phyloP scores from a whole-genome alignment of 2,797 vertebrate genomes.

The Epinephelus awoara region DNA sequence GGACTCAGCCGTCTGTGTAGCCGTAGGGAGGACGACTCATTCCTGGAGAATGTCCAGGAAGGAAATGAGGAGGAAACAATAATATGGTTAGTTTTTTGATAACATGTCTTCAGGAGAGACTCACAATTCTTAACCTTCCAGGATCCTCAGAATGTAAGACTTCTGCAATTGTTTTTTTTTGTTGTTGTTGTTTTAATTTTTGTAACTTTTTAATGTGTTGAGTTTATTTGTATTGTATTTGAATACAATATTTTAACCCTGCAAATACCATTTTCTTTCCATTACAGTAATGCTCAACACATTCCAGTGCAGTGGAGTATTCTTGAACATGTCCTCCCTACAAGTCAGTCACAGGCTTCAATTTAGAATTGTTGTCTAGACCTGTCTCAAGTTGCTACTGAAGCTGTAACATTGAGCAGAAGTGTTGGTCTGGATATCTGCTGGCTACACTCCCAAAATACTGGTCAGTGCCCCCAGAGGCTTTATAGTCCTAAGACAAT shows the following conservation, averaged over 20 bases:
- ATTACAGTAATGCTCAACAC: neutral
- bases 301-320: neutral
- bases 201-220: too few relatives aligned
- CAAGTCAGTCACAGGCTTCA: neutral
- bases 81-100: slow-evolving; percentile 15
- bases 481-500: too few relatives aligned
- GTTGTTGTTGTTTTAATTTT: too few relatives aligned
- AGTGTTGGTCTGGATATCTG: too few relatives aligned
- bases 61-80: slow-evolving; percentile 37
- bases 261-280: neutral
- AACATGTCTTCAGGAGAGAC: slow-evolving; percentile 4
- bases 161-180: neutral
- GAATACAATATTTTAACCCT: neutral
- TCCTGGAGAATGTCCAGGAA: slow-evolving; percentile 26
- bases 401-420: too few relatives aligned
- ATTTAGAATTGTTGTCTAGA: too few relatives aligned
- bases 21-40: slow-evolving; percentile 23
- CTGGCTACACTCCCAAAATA: too few relatives aligned
- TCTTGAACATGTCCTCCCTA: neutral
- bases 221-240: neutral
- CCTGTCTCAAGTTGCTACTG: too few relatives aligned
- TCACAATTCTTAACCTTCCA: neutral
- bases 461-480: too few relatives aligned
- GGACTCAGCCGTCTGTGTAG: neutral
- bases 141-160: neutral